Evolutionary conservation across 2,113 vertebrate genomes (phyloP).

Genomic region (Stegostoma tigrinum): DNA sequence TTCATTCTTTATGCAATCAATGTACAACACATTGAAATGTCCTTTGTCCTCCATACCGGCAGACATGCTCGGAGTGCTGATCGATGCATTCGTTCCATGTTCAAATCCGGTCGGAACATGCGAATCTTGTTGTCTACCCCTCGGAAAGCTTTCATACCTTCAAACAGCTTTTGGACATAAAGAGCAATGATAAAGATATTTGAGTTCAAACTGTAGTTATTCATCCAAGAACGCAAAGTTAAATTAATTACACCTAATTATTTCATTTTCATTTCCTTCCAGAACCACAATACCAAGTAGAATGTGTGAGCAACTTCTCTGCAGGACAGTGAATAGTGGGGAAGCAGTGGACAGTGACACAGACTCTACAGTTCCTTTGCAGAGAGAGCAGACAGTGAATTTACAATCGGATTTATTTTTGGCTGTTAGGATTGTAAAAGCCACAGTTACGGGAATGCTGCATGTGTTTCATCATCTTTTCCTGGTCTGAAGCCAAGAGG

Average conservation of each 20-base stretch:
- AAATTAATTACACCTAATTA: background rate
- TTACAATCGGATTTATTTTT: background rate
- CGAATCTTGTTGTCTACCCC: constrained; percentile 67
- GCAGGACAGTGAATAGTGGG: too few species aligned
- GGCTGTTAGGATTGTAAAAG: background rate
- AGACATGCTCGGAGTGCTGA: constrained; percentile 64
- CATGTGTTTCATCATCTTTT: background rate
- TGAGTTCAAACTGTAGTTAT: background rate
- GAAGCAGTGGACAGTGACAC: too few species aligned
- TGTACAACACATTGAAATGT: background rate
- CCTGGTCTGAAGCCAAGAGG: background rate
- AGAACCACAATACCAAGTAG: background rate
- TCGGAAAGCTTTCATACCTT: constrained; percentile 80
- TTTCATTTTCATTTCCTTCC: background rate
- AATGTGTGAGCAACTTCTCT: too few species aligned
- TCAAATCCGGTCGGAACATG: constrained; percentile 77
- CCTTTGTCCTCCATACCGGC: constrained; percentile 54
- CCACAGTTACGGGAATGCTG: background rate
- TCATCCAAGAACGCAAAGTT: background rate
- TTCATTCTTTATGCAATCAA: background rate
- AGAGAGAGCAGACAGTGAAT: too few species aligned
- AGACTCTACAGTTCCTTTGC: too few species aligned
- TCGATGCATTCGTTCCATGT: constrained; percentile 81
- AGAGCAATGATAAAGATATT: background rate
- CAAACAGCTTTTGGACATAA: constrained; percentile 64